These are phyloP conservation scores for Dysmachus trigonus DNA, from an alignment of 2,888 invertebrate species.

Conservation along the genomic window DNA sequence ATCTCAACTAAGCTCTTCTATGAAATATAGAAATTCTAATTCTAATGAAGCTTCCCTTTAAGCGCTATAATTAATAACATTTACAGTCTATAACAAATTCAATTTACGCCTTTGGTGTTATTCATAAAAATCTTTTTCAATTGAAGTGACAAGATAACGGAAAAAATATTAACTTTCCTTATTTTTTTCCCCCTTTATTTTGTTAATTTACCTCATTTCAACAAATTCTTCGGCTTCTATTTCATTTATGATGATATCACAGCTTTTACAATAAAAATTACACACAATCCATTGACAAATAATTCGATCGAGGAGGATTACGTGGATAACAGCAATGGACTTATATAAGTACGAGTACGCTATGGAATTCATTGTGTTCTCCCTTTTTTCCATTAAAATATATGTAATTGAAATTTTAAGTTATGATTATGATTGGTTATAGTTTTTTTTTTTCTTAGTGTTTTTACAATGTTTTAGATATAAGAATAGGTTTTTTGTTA, in stretches of 20 bases:
- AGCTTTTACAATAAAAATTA: slow-evolving; percentile 24
- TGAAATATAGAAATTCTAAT: background rate
- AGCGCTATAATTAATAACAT: slow-evolving; percentile 9
- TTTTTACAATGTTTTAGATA: background rate
- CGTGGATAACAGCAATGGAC: background rate
- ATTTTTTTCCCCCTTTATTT: too few species aligned
- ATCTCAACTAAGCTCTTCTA: background rate
- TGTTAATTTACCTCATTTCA: slow-evolving; percentile 24
- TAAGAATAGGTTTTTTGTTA: background rate
- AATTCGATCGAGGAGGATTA: background rate
- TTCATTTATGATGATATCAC: slow-evolving; percentile 26
- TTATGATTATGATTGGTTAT: background rate
- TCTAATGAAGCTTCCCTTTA: background rate
- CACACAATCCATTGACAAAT: background rate
- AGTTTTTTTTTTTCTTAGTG: background rate
- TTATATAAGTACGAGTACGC: background rate
- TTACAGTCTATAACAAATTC: slow-evolving; percentile 1
- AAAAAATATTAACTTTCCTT: slow-evolving; percentile 43
- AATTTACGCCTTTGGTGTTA: slow-evolving; percentile 40
- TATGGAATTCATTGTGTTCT: background rate
- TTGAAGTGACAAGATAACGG: slow-evolving; percentile 37
- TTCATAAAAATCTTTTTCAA: slow-evolving; percentile 35
- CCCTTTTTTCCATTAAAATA: background rate
- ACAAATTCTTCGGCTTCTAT: background rate
- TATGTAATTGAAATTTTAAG: background rate